phyloP scores from a whole-genome alignment of 1,140 invertebrate species.

The Nymphalis io region DNA sequence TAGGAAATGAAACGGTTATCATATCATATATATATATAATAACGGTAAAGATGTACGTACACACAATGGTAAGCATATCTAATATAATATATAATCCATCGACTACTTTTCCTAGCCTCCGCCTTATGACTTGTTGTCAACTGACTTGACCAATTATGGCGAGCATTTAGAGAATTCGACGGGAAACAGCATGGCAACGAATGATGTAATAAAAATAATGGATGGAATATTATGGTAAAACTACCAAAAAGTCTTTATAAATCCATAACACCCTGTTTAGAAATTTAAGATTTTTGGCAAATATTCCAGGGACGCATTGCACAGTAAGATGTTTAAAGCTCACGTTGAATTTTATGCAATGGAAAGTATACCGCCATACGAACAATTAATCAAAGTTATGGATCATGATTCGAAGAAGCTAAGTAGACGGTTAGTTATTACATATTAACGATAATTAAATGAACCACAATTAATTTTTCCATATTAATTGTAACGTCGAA shows the following conservation, averaged over 20 bases:
- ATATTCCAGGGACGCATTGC: constrained; percentile 64
- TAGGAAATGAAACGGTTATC: no score
- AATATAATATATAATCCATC: background rate
- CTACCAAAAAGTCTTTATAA: background rate
- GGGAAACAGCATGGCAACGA: constrained; percentile 58
- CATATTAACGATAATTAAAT: background rate
- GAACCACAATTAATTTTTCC: no score
- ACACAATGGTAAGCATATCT: no score
- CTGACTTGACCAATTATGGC: constrained; percentile 48
- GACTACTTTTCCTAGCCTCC: constrained; percentile 54
- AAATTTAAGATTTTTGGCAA: constrained; percentile 7
- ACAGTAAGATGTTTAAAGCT: constrained; percentile 68
- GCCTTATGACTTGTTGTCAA: constrained; percentile 63
- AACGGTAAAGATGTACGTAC: no score
- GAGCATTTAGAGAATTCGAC: constrained; percentile 32
- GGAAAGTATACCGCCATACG: constrained; percentile 67
- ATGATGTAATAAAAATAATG: constrained; percentile 60
- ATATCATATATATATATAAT: background rate
- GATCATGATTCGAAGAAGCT: constrained; percentile 51
- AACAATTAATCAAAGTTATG: constrained; percentile 52
- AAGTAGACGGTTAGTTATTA: constrained; percentile 57
- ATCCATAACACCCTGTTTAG: no score
- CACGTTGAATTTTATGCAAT: constrained; percentile 64
- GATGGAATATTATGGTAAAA: constrained; percentile 68
- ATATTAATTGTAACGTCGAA: no score